Evolutionary conservation across 2,797 vertebrate species (phyloP).

Genomic region (Xiphorhynchus erythropygius): DNA sequence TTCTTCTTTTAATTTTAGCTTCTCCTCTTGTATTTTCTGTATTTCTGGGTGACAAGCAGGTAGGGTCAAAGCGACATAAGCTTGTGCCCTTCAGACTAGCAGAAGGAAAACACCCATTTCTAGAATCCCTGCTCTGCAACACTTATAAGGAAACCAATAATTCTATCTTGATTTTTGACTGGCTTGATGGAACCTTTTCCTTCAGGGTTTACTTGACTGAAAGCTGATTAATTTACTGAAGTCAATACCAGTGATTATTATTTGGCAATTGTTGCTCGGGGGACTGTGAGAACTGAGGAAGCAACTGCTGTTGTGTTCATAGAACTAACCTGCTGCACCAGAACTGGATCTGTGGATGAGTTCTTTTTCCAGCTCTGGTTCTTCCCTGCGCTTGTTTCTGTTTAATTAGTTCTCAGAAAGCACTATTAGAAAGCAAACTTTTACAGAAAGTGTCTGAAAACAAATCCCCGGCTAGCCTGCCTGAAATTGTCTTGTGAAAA

Average conservation of each 20-base stretch:
- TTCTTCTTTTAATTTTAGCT: background rate
- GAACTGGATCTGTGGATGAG: background rate
- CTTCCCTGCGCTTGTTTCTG: background rate
- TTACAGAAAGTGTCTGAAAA: background rate
- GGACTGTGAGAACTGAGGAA: background rate
- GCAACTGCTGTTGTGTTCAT: background rate
- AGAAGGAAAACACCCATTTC: background rate
- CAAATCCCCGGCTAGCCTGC: background rate
- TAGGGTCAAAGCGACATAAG: background rate
- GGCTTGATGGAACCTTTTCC: background rate
- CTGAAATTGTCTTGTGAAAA: background rate
- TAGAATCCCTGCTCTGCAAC: background rate
- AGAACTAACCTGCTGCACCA: background rate
- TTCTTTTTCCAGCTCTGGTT: background rate
- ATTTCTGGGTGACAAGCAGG: background rate
- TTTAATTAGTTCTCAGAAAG: background rate
- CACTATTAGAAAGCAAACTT: background rate
- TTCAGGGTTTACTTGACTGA: background rate
- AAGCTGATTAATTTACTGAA: background rate
- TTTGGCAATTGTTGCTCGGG: background rate
- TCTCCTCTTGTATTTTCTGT: background rate
- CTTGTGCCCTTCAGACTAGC: background rate
- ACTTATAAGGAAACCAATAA: background rate
- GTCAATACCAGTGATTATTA: background rate
- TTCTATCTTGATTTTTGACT: background rate